Evolutionary conservation across 2,797 vertebrate species (phyloP).

Genomic region (Jordanella pulchra): DNA sequence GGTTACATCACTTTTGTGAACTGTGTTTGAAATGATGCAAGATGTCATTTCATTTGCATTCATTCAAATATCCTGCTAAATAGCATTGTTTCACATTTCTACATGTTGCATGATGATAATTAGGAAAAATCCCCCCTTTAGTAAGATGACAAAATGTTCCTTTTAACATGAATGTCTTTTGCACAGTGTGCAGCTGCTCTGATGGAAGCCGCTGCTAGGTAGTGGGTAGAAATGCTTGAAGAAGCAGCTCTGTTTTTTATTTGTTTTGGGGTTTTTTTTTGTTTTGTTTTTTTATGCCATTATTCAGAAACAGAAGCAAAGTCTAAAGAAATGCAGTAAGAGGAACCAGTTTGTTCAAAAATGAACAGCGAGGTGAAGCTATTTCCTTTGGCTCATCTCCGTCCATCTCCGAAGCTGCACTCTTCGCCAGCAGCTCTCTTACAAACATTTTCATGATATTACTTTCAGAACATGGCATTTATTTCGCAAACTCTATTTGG

Average conservation of each 20-base stretch:
- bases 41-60: too few species aligned
- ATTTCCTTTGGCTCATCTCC: constrained; percentile 1
- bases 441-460: neutral
- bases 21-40: too few species aligned
- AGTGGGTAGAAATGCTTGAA: constrained; percentile 32
- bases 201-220: constrained; percentile 21
- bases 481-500: neutral
- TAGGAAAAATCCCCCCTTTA: constrained; percentile 35
- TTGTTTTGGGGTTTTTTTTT: constrained; percentile 16
- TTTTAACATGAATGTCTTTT: constrained; percentile 38
- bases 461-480: constrained; percentile 13
- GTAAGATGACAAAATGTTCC: constrained; percentile 30
- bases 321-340: constrained; percentile 14
- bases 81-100: too few species aligned
- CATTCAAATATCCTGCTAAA: too few species aligned
- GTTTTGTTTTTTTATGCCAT: constrained; percentile 2
- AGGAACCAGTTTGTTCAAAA: neutral
- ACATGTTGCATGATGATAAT: constrained; percentile 25
- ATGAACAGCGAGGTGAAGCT: neutral
- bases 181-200: constrained; percentile 27
- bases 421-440: neutral
- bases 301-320: constrained; percentile 43
- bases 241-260: constrained; percentile 27
- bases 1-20: too few species aligned
- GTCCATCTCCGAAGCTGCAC: neutral